Percentiles rank a stretch among this genome's conserved stretches.
Evolutionary conservation across 2,888 invertebrate species (phyloP).

Genomic region (Periphyllus acericola): DNA sequence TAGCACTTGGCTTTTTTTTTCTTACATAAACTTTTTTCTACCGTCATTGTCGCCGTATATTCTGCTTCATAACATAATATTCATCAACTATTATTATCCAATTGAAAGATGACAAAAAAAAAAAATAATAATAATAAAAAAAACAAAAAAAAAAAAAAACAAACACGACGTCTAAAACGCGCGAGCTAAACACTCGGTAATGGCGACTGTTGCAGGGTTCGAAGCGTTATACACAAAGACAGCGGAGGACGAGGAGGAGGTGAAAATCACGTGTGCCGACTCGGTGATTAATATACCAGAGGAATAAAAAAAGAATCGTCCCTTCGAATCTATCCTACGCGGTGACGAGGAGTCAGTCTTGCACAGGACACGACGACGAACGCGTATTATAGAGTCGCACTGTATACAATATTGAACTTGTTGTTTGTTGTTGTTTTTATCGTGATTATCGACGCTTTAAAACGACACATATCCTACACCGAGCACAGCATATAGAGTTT

Average conservation of each 20-base stretch:
- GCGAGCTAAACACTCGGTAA: conserved; percentile 60
- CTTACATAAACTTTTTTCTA: conserved; percentile 27
- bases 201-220: conserved; percentile 34
- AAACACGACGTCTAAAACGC: conserved; percentile 55
- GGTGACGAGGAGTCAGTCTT: conserved; percentile 39
- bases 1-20: conserved; percentile 56
- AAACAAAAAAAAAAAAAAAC: conserved; percentile 17
- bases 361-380: conserved; percentile 30
- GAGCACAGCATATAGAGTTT: no score
- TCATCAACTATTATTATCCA: conserved; percentile 58
- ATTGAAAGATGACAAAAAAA: conserved; percentile 44
- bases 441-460: no score
- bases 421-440: neutral
- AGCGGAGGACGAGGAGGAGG: conserved; percentile 29
- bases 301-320: conserved; percentile 23
- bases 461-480: no score
- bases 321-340: conserved; percentile 10
- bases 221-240: conserved; percentile 26
- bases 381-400: neutral
- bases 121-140: neutral
- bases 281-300: conserved; percentile 47
- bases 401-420: neutral
- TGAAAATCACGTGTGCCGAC: conserved; percentile 61
- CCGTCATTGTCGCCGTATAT: conserved; percentile 27
- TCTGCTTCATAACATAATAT: conserved; percentile 26